Conservation (phyloP, 2,797 vertebrate genomes). For the Darevskia nairensis region DNA sequence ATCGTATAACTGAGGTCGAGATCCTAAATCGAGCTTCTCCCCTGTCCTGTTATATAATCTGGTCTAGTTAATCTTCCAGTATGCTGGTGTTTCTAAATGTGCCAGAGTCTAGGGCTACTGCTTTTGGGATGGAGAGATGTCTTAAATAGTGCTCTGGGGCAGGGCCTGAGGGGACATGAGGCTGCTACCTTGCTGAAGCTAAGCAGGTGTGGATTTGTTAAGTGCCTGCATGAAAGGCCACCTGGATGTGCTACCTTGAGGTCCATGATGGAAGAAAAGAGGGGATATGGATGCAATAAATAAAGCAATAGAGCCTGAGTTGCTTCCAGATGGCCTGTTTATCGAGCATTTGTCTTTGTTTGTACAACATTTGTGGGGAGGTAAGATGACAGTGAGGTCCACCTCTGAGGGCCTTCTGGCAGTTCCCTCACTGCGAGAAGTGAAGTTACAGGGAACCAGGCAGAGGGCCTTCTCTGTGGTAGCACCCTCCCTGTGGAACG, state of each 20-base stretch:
- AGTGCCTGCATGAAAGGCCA: background rate
- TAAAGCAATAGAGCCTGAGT: background rate
- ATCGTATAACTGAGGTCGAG: slow-evolving; percentile 65
- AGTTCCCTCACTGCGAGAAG: too few species aligned
- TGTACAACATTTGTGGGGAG: too few species aligned
- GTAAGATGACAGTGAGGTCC: too few species aligned
- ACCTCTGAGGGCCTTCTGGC: too few species aligned
- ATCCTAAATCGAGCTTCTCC: slow-evolving; percentile 67
- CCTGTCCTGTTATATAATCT: slow-evolving; percentile 61
- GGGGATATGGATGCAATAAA: background rate
- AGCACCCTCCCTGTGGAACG: too few species aligned
- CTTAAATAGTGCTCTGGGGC: background rate
- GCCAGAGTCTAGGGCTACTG: slow-evolving; percentile 42
- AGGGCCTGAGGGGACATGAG: background rate
- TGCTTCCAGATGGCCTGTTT: background rate
- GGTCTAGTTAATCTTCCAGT: slow-evolving; percentile 36
- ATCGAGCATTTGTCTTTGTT: too few species aligned
- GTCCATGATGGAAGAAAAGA: background rate
- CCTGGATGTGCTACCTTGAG: background rate
- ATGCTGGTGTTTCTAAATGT: slow-evolving; percentile 38
- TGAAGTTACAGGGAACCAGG: too few species aligned
- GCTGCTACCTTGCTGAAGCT: background rate
- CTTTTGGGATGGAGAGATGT: slow-evolving; percentile 23
- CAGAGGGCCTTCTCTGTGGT: too few species aligned
- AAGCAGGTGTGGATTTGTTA: background rate